Conservation (phyloP, 2,113 vertebrate species). For the Ophiodon elongatus region DNA sequence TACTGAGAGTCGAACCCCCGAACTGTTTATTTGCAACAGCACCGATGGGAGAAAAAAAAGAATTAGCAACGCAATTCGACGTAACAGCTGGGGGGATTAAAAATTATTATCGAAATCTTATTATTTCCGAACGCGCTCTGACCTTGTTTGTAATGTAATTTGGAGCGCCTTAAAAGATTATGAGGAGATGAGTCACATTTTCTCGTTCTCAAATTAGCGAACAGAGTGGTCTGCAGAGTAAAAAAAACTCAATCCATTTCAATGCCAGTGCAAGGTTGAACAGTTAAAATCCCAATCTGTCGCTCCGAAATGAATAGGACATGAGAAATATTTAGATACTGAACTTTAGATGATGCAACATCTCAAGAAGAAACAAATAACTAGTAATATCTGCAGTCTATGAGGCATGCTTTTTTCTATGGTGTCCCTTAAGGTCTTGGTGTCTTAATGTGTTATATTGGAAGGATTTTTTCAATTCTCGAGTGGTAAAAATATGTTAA, state of each 20-base stretch:
- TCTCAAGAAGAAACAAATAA: not conserved
- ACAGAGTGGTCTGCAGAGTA: conserved; percentile 37
- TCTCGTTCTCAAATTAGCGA: conserved; percentile 54
- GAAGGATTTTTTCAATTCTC: not conserved
- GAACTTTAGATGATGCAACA: not conserved
- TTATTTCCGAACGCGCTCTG: conserved; percentile 72
- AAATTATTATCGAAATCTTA: conserved; percentile 71
- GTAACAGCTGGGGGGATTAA: conserved; percentile 62
- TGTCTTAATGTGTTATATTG: not conserved
- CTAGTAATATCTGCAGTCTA: not conserved
- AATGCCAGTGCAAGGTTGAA: conserved; percentile 60
- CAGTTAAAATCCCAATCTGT: conserved; percentile 31
- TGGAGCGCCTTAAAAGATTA: conserved; percentile 76
- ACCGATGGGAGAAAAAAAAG: conserved; percentile 43
- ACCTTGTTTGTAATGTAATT: conserved; percentile 78
- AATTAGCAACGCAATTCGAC: conserved; percentile 61
- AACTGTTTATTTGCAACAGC: conserved; percentile 57
- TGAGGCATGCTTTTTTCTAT: not conserved
- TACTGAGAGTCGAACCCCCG: conserved; percentile 23
- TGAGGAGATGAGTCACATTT: conserved; percentile 67
- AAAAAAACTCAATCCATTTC: conserved; percentile 54
- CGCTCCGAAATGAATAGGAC: not conserved
- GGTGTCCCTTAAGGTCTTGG: not conserved
- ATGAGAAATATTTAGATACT: conserved; percentile 20
- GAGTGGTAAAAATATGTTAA: not conserved